Conservation (phyloP, 1,140 invertebrate genomes). For the Marisa cornuarietis region DNA sequence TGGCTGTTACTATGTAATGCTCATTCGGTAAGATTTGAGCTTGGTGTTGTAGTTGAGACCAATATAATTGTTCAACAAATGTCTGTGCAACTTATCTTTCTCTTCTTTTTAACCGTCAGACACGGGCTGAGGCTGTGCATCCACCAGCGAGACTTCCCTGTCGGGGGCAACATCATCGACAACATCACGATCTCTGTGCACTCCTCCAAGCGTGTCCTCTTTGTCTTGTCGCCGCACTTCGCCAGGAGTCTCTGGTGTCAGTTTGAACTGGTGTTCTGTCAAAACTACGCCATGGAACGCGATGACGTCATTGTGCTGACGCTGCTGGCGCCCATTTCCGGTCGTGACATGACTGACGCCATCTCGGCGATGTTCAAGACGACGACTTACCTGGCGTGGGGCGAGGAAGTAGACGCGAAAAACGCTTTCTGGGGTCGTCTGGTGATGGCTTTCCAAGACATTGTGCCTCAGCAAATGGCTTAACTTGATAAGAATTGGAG, state of each 20-base stretch:
- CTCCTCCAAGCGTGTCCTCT: slow-evolving; percentile 35
- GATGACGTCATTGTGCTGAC: slow-evolving; percentile 24
- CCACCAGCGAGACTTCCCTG: slow-evolving; percentile 51
- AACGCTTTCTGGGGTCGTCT: slow-evolving; percentile 7
- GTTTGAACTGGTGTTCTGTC: slow-evolving; percentile 64
- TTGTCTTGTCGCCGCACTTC: slow-evolving; percentile 44
- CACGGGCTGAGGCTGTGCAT: slow-evolving; percentile 39
- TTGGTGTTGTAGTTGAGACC: too few species aligned
- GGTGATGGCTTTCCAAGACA: not conserved
- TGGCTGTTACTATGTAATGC: too few species aligned
- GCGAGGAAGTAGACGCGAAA: not conserved
- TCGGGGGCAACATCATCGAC: slow-evolving; percentile 41
- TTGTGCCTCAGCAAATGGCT: not conserved
- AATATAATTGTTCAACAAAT: too few species aligned
- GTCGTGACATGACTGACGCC: slow-evolving; percentile 20
- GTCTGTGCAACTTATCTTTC: too few species aligned
- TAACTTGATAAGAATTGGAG: too few species aligned
- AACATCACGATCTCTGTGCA: slow-evolving; percentile 47
- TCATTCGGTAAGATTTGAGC: too few species aligned
- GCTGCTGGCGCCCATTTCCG: slow-evolving; percentile 24
- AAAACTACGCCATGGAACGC: slow-evolving; percentile 23
- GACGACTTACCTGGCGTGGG: slow-evolving; percentile 24
- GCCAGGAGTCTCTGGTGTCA: slow-evolving; percentile 46
- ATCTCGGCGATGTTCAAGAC: slow-evolving; percentile 21
- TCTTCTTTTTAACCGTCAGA: too few species aligned